Conservation (phyloP, 2,888 invertebrate species). For the Biston stratarius region DNA sequence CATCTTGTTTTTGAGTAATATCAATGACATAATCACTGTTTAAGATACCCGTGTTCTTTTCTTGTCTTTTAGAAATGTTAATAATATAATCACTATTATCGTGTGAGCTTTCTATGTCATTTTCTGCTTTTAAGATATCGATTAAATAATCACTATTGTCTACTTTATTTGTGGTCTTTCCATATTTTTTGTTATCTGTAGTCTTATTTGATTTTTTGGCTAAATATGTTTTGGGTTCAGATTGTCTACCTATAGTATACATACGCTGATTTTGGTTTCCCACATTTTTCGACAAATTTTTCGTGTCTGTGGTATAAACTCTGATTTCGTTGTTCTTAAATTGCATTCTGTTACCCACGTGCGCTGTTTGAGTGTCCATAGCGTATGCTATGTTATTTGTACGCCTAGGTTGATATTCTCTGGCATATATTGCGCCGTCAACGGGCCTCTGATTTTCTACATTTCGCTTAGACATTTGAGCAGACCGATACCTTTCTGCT, state of each 20-base stretch:
- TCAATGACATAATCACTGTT: not conserved
- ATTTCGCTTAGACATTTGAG: not conserved
- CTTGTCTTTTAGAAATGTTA: no score
- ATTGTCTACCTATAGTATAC: not conserved
- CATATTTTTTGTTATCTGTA: not conserved
- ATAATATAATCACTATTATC: no score
- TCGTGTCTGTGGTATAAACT: not conserved
- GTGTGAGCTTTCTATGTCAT: not conserved
- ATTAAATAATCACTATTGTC: not conserved
- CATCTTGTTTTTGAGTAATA: not conserved
- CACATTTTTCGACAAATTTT: not conserved
- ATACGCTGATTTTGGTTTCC: not conserved
- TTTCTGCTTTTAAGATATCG: not conserved
- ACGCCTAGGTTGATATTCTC: not conserved
- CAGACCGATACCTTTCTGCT: not conserved
- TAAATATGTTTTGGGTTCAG: not conserved
- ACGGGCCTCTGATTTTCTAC: not conserved
- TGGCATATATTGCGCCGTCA: not conserved
- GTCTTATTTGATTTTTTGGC: not conserved
- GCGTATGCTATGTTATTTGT: not conserved
- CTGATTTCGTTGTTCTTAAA: not conserved
- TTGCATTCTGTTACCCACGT: not conserved
- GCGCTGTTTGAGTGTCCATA: not conserved
- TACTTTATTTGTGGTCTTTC: not conserved
- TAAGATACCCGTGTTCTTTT: no score